A percentile compares a stretch with the other conserved stretches of the same genome.
phyloP scores from a whole-genome alignment of 2,888 invertebrate genomes.

The Hypomecis punctinalis region DNA sequence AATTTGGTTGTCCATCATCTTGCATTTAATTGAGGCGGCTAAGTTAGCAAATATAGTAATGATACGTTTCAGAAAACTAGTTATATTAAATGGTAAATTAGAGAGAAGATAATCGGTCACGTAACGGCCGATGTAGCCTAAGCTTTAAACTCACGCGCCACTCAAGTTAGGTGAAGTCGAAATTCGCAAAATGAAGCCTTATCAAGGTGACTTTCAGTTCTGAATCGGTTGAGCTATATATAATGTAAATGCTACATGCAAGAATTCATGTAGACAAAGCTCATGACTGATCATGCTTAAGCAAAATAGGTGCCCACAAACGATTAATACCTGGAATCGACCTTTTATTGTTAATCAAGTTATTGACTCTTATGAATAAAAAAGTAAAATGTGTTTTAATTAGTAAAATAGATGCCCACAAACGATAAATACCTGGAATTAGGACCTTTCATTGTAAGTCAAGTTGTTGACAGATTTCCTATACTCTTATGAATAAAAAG shows the following conservation, averaged over 20 bases:
- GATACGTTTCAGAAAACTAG: slow-evolving; percentile 57
- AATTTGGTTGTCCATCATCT: slow-evolving; percentile 54
- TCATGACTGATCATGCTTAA: slow-evolving; percentile 29
- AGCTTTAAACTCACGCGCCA: slow-evolving; percentile 66
- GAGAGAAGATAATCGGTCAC: slow-evolving; percentile 71
- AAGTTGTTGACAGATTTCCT: background rate
- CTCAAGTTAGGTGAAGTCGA: slow-evolving; percentile 34
- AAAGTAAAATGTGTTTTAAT: too few species aligned
- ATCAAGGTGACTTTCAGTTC: slow-evolving; percentile 13
- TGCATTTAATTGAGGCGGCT: slow-evolving; percentile 49
- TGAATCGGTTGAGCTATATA: background rate
- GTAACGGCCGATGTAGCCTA: slow-evolving; percentile 62
- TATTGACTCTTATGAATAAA: background rate
- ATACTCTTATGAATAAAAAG: too few species aligned
- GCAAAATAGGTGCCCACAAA: slow-evolving; percentile 13
- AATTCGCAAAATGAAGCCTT: slow-evolving; percentile 26
- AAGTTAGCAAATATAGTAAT: slow-evolving; percentile 61
- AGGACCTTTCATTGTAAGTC: slow-evolving; percentile 6
- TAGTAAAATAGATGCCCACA: slow-evolving; percentile 14
- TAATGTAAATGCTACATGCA: slow-evolving; percentile 31
- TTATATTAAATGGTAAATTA: slow-evolving; percentile 68
- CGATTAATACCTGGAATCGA: slow-evolving; percentile 1
- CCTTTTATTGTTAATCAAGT: slow-evolving; percentile 7
- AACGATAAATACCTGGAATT: background rate
- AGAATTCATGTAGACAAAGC: slow-evolving; percentile 38